Conservation (phyloP, 1,140 invertebrate species). For the Drosophila ogumai region DNA sequence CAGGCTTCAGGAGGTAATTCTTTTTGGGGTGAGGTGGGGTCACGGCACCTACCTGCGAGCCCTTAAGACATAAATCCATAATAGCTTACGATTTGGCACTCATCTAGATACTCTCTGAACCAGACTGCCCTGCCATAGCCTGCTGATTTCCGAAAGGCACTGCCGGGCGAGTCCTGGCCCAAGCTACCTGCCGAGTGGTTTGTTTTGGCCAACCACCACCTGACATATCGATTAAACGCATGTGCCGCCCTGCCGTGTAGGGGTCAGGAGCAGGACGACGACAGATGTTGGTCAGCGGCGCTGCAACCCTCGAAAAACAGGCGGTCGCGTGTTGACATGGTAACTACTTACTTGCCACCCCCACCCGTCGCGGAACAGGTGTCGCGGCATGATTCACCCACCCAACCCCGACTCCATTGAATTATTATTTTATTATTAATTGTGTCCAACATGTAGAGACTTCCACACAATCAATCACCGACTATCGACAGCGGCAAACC, state of each 20-base stretch:
- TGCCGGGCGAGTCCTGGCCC: not conserved
- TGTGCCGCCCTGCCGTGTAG: conserved; percentile 10
- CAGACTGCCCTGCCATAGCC: conserved; percentile 62
- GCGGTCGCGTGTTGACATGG: conserved; percentile 55
- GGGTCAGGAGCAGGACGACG: conserved; percentile 45
- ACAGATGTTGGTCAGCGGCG: conserved; percentile 72
- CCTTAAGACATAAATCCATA: conserved; percentile 83
- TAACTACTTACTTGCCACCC: conserved; percentile 23
- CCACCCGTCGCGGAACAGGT: conserved; percentile 20
- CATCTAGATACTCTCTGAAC: conserved; percentile 43
- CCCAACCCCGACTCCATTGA: conserved; percentile 1
- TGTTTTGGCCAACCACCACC: conserved; percentile 41
- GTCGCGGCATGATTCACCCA: conserved; percentile 22
- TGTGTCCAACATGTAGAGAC: conserved; percentile 15
- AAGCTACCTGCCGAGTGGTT: conserved; percentile 1
- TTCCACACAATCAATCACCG: conserved; percentile 44
- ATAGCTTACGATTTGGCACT: conserved; percentile 50
- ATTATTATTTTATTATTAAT: conserved; percentile 35
- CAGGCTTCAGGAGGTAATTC: not conserved
- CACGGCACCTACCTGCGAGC: conserved; percentile 64
- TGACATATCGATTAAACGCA: conserved; percentile 49
- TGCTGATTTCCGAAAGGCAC: conserved; percentile 46
- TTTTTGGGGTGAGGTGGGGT: not conserved
- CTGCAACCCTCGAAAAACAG: conserved; percentile 49
- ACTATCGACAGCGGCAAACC: conserved; percentile 20